Base-by-base conservation (phyloP, 2,797 vertebrate genomes). In the Psittacula derbiana region DNA sequence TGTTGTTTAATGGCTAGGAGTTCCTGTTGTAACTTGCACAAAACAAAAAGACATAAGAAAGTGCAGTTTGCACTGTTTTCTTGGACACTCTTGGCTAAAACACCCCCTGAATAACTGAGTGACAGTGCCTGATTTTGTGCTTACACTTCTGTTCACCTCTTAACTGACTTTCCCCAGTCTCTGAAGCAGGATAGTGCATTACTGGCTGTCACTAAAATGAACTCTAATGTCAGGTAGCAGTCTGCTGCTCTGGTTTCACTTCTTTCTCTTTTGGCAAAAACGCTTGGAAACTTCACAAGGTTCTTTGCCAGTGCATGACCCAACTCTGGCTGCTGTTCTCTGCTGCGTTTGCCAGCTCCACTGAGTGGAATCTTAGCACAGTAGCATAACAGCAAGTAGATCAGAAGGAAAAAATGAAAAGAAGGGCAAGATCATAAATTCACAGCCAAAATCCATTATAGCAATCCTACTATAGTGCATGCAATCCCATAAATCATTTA, bases 1-100 rank as follows among this genome's bases (percentile, higher is more conserved):
- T 99, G 99, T 90, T 99, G 99, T 97, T 99, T 99, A 98, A 99
- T 99, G 95, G 98, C 98, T 98, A 99, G 99, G 90, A 99, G 98
- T 98, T 99, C 99, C 98, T 99, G 99, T 98, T 99, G 99, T 97
- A 99, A 98, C 99, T 99, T 98, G 97, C 97, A 96, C 97, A 97
- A 94, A 98, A 98, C 96, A 98, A 92, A 98, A 97, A 97, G 92
- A 98, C 96, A 97, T 98, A 96, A 98, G 97, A 96, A 97, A 96
- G 89, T 94, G 97, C 94, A 97, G 90, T 94, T 96, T 95, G 87
- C 79, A 93, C 46, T 82, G 62, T 81, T 88, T 97, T 97, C 88
- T 88, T 89, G 71, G 86, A 94, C 81, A 96, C 71, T n/a, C 41
- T 40, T 84, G 53, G 70, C 61, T 92, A 88, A 73, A 89, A 75